These are phyloP conservation scores for Catalaphyllia jardinei DNA, from an alignment of 64 coral and sea anemone species.

Conservation along the genomic window DNA sequence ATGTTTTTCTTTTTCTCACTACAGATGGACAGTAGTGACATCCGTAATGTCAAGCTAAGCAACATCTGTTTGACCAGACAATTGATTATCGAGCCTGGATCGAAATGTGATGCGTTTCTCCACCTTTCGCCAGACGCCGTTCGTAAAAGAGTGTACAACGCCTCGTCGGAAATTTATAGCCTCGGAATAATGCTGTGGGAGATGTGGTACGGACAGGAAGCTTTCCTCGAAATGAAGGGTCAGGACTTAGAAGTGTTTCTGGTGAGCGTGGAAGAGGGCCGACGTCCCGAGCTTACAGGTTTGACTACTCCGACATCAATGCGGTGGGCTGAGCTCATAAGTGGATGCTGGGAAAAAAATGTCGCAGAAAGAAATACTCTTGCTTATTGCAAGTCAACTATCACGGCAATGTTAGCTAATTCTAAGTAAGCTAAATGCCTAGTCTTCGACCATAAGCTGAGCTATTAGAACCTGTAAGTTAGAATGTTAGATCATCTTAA, in stretches of 20 bases:
- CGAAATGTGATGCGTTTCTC: neutral
- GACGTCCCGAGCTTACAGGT: neutral
- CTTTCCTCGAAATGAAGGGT: constrained; percentile 1
- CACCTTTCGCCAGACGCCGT: neutral
- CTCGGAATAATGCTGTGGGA: constrained; percentile 33
- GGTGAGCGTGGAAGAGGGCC: neutral
- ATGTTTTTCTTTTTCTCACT: too few relatives aligned
- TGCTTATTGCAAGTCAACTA: neutral
- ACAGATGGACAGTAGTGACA: neutral
- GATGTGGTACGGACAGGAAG: constrained; percentile 39
- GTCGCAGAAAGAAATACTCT: neutral
- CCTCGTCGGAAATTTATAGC: constrained; percentile 27
- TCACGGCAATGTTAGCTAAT: neutral
- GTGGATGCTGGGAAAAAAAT: neutral
- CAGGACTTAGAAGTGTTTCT: neutral
- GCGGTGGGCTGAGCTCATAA: neutral
- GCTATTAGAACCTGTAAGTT: too few relatives aligned
- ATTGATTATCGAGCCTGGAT: neutral
- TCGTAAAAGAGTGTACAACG: constrained; percentile 7
- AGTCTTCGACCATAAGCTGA: too few relatives aligned
- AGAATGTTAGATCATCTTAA: too few relatives aligned
- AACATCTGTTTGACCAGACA: neutral
- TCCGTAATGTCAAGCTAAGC: neutral
- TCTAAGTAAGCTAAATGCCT: neutral
- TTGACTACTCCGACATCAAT: neutral